Evolutionary conservation across 2,888 invertebrate genomes (phyloP), one percentile per base, ranked within the genome.

Genomic region (Aelia acuminata): DNA sequence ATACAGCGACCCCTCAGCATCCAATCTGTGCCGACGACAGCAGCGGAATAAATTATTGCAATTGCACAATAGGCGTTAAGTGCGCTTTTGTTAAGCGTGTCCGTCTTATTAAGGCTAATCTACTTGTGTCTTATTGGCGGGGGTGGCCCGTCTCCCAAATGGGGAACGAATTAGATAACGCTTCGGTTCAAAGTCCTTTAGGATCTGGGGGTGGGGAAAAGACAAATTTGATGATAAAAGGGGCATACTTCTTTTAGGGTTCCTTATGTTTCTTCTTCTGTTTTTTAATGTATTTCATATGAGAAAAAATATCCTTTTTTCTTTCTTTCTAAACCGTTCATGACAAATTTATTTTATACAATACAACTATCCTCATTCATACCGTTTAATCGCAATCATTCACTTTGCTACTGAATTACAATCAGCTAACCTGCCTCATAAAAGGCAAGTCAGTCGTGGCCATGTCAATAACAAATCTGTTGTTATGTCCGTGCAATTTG

Each of bases 61-160:
- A 80, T 43, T 80, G 80, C n/a, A 47, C 80, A 80, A 80, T 80
- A 47, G 43, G 80, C 80, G 39, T 80, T 80, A 80, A 80, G 80
- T 80, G 80, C 43, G 80, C 80, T 80, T 43, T 80, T 80, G 80
- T 80, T n/a, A 47, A 22, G 43, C 11, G 57, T 26, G 57, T 75
- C 39, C 35, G 22, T 43, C n/a, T 80, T 80, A 80, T 47, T 80
- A 80, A n/a, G 80, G 43, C 80, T 43, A 80, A 80, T 80, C 80
- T 80, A 31, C 31, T 7, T 18, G 5, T 47, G 80, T n/a, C 80
- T 80, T 80, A 43, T 43, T 80, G 80, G 43, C 43, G 80, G 43
- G 80, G 80, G 80, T 80, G 43, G 43, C 11, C 15, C n/a, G 3
- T 80, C 39, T 39, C 4, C 39, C 26, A 15, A 57, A 26, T 26